Base-by-base conservation (phyloP, 2,888 invertebrate species). In the Stomorhina lunata region DNA sequence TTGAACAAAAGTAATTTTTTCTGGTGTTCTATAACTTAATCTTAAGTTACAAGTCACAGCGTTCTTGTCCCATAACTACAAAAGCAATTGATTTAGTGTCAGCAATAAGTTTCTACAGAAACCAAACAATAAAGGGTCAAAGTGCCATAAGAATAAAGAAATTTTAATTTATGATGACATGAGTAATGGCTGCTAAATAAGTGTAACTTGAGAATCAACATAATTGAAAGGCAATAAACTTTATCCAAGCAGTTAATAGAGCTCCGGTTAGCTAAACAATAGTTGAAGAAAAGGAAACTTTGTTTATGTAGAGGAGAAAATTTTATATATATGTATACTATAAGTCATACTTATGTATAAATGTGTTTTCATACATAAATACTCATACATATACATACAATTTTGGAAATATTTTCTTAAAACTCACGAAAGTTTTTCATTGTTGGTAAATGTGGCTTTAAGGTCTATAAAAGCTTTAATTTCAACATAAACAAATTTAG, bases 121-220 rank as follows among this genome's bases (percentile, higher is more conserved):
- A 37, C 22, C 48, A 50, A 48, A 61, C 48, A 29, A n/a, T n/a
- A n/a, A n/a, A 27, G 7, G 61, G 45, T 59, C 32, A 25, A 57
- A 50, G 10, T 50, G 37, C 7, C 43, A 65, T 25, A 75, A 45
- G 25, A 6, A 29, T n/a, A n/a, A 10, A 32, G 7, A 73, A 27
- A 59, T 15, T 65, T 12, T 76, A 50, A 77, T 61, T 68, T 77
- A 68, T 68, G 59, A 61, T 61, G 59, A 40, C 50, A 77, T 68
- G 50, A 53, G 32, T 66, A 48, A 76, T 59, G 76, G 12, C 48
- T 57, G 12, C 32, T 34, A 9, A 22, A 48, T 34, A 61, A n/a
- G 20, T n/a, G 7, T 17, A 15, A 29, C 15, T n/a, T n/a, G 17
- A 15, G 15, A 50, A 50, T n/a, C 50, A 50, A 25, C 12, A 27